Evolutionary conservation across 2,797 vertebrate genomes (phyloP).

Genomic region (Chrosomus eos): DNA sequence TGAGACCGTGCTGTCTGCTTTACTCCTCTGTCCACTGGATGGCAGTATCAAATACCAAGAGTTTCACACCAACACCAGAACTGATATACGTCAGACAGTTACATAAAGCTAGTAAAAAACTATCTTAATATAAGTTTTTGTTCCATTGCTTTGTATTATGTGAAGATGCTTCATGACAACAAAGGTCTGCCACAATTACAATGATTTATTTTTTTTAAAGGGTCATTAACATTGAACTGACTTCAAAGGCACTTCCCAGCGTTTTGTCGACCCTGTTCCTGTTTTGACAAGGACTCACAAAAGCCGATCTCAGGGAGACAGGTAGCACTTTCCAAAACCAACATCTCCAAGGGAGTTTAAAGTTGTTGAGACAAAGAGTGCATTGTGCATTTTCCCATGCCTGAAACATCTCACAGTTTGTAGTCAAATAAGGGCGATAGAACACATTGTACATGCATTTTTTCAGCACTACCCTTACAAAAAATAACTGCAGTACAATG

Average conservation of each 20-base stretch:
- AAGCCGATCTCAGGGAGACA: constrained; percentile 32
- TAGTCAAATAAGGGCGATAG: constrained; percentile 11
- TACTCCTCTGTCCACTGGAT: constrained; percentile 6
- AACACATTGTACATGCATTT: constrained; percentile 15
- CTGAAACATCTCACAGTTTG: constrained; percentile 17
- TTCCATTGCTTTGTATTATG: neutral
- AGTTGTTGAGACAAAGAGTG: constrained; percentile 46
- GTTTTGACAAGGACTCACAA: constrained; percentile 47
- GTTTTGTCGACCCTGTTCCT: constrained; percentile 28
- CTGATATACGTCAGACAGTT: neutral
- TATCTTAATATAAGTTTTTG: neutral
- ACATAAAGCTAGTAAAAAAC: neutral
- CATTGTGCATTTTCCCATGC: constrained; percentile 38
- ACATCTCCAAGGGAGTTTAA: constrained; percentile 41
- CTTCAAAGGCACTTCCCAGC: constrained; percentile 49
- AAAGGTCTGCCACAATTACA: neutral
- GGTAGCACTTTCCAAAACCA: constrained; percentile 55
- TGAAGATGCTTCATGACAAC: neutral
- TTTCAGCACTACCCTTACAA: neutral
- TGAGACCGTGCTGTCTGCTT: neutral
- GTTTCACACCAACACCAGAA: neutral
- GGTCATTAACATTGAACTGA: neutral
- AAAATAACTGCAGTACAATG: too few species aligned
- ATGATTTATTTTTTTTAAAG: neutral
- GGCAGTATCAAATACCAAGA: neutral